phyloP scores from a whole-genome alignment of 1,140 invertebrate genomes.

The Drosophila nigromelanica region DNA sequence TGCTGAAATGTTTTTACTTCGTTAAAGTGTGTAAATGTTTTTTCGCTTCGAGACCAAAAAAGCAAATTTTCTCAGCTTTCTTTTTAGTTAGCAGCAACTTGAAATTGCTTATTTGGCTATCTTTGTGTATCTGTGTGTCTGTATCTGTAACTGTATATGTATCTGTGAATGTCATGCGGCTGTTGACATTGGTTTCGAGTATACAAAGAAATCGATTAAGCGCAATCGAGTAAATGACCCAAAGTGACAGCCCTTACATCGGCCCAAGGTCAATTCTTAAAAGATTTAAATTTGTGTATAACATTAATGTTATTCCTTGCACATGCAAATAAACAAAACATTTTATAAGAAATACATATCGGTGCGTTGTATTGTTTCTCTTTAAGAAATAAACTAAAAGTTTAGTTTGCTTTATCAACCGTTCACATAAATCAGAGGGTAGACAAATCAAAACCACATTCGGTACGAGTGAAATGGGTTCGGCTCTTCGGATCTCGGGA shows the following conservation, averaged over 20 bases:
- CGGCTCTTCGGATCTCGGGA: neutral
- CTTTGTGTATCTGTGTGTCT: conserved; percentile 21
- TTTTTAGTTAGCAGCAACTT: conserved; percentile 41
- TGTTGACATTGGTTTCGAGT: conserved; percentile 59
- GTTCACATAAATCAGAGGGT: conserved; percentile 63
- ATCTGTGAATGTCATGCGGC: conserved; percentile 23
- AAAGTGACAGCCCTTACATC: conserved; percentile 16
- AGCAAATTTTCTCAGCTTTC: conserved; percentile 38
- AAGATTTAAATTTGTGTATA: conserved; percentile 18
- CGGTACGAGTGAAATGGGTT: neutral
- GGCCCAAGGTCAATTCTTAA: conserved; percentile 43
- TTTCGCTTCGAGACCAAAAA: conserved; percentile 40
- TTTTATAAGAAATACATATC: conserved; percentile 20
- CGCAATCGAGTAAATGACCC: conserved; percentile 49
- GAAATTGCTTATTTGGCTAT: conserved; percentile 43
- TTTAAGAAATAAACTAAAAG: conserved; percentile 19
- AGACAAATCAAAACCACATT: conserved; percentile 57
- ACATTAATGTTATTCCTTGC: conserved; percentile 6
- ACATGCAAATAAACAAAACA: conserved; percentile 27
- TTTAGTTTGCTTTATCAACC: conserved; percentile 29
- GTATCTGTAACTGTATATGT: conserved; percentile 17
- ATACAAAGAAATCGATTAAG: conserved; percentile 59
- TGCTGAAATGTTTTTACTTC: conserved; percentile 40
- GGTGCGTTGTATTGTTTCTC: neutral
- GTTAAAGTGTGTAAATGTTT: conserved; percentile 56